phyloP scores from a whole-genome alignment of 2,113 vertebrate genomes.

The Pelecanoides urinatrix region DNA sequence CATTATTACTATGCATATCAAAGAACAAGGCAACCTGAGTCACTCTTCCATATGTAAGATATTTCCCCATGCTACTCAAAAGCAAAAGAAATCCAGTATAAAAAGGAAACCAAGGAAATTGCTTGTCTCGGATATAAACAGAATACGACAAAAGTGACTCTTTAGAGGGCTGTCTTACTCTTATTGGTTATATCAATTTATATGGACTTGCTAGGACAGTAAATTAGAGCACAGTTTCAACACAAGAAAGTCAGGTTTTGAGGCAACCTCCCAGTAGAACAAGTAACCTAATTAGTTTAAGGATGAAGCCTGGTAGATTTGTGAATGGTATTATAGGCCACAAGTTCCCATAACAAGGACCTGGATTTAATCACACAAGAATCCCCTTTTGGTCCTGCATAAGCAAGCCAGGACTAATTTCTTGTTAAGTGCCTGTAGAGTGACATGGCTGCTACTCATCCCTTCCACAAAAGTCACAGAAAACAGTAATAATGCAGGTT shows the following conservation, averaged over 20 bases:
- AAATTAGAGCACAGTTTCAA: background rate
- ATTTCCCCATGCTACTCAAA: background rate
- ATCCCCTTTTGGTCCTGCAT: background rate
- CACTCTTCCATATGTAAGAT: background rate
- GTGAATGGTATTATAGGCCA: background rate
- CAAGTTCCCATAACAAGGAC: background rate
- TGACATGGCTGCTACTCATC: background rate
- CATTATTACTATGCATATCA: background rate
- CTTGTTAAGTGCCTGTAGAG: background rate
- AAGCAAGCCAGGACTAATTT: background rate
- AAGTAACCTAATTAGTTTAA: constrained; percentile 22
- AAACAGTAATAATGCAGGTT: background rate
- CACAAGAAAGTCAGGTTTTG: background rate
- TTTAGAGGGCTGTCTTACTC: background rate
- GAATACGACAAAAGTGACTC: background rate
- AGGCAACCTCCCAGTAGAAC: background rate
- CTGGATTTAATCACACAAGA: background rate
- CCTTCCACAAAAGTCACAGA: background rate
- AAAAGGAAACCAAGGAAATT: background rate
- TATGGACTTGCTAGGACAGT: background rate
- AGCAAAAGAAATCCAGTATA: background rate
- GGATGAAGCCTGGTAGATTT: background rate
- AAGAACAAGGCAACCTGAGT: background rate
- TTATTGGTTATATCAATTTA: background rate
- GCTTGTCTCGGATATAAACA: background rate